Evolutionary conservation across 2,888 invertebrate species (phyloP).

Genomic region (Hypena proboscidalis): DNA sequence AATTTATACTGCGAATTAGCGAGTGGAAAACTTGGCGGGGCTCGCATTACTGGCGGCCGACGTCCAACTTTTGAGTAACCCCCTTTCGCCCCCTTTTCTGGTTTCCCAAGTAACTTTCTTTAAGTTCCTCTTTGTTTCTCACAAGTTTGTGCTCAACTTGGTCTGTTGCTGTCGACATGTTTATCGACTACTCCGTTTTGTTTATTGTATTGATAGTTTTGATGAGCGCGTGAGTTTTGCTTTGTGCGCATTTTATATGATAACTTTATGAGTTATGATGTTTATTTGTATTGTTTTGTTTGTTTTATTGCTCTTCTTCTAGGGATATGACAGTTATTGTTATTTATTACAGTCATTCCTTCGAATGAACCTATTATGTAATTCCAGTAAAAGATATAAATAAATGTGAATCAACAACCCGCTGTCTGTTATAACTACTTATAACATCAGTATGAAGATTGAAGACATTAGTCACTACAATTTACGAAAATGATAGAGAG

Average conservation of each 20-base stretch:
- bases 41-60: slow-evolving; percentile 72
- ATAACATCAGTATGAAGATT: too few species aligned
- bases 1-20: slow-evolving; percentile 84
- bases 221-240: slow-evolving; percentile 11
- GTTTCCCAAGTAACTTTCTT: slow-evolving; percentile 69
- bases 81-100: slow-evolving; percentile 59
- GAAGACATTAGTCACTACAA: too few species aligned
- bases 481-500: too few species aligned
- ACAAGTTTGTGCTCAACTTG: slow-evolving; percentile 67
- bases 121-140: slow-evolving; percentile 77
- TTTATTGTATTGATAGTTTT: slow-evolving; percentile 34
- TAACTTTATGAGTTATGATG: slow-evolving; percentile 1
- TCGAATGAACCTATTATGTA: too few species aligned
- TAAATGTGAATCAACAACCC: too few species aligned
- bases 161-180: slow-evolving; percentile 67
- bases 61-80: slow-evolving; percentile 77
- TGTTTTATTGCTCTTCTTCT: not conserved
- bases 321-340: not conserved
- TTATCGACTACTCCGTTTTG: slow-evolving; percentile 58
- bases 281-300: slow-evolving; percentile 1
- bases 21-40: slow-evolving; percentile 71
- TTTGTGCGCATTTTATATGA: not conserved
- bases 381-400: too few species aligned
- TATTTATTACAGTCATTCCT: too few species aligned
- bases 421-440: too few species aligned